Conservation (phyloP, 2,888 invertebrate species). For the Orthosia cruda region DNA sequence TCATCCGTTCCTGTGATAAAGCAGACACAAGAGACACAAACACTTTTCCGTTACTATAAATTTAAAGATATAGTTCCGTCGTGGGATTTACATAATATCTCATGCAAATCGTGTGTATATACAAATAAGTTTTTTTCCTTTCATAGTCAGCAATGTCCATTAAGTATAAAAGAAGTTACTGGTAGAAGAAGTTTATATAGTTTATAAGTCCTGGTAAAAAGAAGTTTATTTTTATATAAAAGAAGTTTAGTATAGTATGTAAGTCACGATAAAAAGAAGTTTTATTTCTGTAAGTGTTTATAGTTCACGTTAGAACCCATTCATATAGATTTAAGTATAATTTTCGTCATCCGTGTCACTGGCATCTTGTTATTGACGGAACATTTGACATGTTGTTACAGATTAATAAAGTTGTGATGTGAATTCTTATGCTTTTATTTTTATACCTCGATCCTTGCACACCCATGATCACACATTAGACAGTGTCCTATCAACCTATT, state of each 20-base stretch:
- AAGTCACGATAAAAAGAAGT: too few species aligned
- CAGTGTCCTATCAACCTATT: too few species aligned
- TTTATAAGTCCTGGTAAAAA: slow-evolving; percentile 6
- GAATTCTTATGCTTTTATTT: slow-evolving; percentile 9
- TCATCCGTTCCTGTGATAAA: slow-evolving; percentile 67
- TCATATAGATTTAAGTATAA: slow-evolving; percentile 41
- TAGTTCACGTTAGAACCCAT: slow-evolving; percentile 35
- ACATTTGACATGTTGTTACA: slow-evolving; percentile 58
- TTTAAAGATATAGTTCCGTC: slow-evolving; percentile 47
- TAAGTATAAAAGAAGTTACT: slow-evolving; percentile 60
- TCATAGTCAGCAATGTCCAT: slow-evolving; percentile 77
- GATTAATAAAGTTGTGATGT: slow-evolving; percentile 52
- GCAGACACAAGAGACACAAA: slow-evolving; percentile 56
- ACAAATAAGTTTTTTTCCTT: slow-evolving; percentile 70
- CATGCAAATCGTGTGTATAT: slow-evolving; percentile 52
- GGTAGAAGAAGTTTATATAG: slow-evolving; percentile 71
- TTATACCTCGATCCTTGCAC: slow-evolving; percentile 4
- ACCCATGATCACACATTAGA: neutral
- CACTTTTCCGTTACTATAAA: slow-evolving; percentile 74
- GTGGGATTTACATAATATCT: slow-evolving; percentile 60
- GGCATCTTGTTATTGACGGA: slow-evolving; percentile 57
- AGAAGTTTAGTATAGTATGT: neutral
- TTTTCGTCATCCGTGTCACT: slow-evolving; percentile 64
- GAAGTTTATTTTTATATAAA: neutral
- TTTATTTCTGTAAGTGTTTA: slow-evolving; percentile 40